Conservation (phyloP, 2,113 vertebrate species). For the Macrotis lagotis region DNA sequence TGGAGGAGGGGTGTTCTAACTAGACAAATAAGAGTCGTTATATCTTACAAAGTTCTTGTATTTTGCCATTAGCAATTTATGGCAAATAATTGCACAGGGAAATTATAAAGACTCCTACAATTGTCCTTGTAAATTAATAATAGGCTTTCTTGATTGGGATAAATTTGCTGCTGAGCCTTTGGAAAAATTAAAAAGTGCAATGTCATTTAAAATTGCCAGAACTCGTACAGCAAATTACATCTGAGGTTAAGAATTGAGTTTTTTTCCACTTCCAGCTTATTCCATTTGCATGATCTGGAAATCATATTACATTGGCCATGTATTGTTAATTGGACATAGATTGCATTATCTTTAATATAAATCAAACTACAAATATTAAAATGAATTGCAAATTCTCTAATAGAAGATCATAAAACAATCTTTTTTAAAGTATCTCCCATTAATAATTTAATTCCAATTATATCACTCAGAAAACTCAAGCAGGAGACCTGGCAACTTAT, state of each 20-base stretch:
- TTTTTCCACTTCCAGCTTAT: slow-evolving; percentile 87
- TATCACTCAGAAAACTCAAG: slow-evolving; percentile 88
- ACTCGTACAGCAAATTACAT: slow-evolving; percentile 91
- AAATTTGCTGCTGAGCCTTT: slow-evolving; percentile 90
- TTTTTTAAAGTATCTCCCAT: slow-evolving; percentile 92
- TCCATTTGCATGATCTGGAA: slow-evolving; percentile 92
- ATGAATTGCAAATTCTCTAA: slow-evolving; percentile 95
- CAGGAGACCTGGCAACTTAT: slow-evolving; percentile 84
- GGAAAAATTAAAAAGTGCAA: slow-evolving; percentile 92
- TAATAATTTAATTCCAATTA: slow-evolving; percentile 97
- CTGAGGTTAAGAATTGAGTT: slow-evolving; percentile 88
- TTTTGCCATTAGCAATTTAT: slow-evolving; percentile 86
- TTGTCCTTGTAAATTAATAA: slow-evolving; percentile 92
- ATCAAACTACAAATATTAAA: slow-evolving; percentile 96
- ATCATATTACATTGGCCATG: slow-evolving; percentile 93
- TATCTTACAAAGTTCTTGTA: slow-evolving; percentile 83
- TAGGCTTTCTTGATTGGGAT: slow-evolving; percentile 89
- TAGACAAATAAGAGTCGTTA: slow-evolving; percentile 82
- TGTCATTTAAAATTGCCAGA: slow-evolving; percentile 92
- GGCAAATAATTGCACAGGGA: slow-evolving; percentile 87
- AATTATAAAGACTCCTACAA: slow-evolving; percentile 89
- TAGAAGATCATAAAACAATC: slow-evolving; percentile 95
- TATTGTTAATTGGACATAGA: slow-evolving; percentile 95
- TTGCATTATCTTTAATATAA: slow-evolving; percentile 95
- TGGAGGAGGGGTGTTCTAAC: slow-evolving; percentile 66